Conservation (phyloP, 2,113 vertebrate species). For the Microcebus tavaratra region DNA sequence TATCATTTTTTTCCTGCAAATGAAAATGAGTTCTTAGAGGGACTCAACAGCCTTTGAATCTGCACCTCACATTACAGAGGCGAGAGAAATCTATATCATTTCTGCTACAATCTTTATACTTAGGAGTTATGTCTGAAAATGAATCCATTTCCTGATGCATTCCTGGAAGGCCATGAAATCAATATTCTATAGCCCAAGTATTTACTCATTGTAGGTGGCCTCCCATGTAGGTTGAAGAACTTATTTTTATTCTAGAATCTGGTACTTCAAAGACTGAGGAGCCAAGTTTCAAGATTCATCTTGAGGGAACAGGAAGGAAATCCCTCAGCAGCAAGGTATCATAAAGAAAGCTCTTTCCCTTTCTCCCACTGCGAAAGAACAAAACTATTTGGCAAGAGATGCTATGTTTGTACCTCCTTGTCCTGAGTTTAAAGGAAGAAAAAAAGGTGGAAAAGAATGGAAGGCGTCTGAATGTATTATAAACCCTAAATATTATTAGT, state of each 20-base stretch:
- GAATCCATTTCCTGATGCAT: background rate
- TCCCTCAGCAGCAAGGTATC: constrained; percentile 6
- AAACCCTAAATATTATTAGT: background rate
- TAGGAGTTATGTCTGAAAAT: background rate
- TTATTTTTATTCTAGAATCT: constrained; percentile 35
- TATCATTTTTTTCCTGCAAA: background rate
- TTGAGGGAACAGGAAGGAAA: constrained; percentile 26
- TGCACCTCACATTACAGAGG: background rate
- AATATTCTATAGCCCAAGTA: background rate
- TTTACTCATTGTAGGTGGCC: background rate
- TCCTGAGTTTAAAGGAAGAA: background rate
- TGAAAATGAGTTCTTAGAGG: background rate
- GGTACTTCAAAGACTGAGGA: background rate
- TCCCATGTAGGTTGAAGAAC: background rate
- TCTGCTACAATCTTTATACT: background rate
- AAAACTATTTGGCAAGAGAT: background rate
- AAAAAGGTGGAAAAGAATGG: background rate
- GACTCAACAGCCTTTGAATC: background rate
- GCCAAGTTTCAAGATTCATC: background rate
- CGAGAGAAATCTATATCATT: background rate
- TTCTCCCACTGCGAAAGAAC: background rate
- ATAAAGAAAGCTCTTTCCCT: background rate
- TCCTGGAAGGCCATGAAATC: background rate
- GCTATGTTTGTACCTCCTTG: background rate
- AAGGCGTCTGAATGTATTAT: background rate